Evolutionary conservation across 2,888 invertebrate genomes (phyloP).

Genomic region (Reticulitermes lucifugus): DNA sequence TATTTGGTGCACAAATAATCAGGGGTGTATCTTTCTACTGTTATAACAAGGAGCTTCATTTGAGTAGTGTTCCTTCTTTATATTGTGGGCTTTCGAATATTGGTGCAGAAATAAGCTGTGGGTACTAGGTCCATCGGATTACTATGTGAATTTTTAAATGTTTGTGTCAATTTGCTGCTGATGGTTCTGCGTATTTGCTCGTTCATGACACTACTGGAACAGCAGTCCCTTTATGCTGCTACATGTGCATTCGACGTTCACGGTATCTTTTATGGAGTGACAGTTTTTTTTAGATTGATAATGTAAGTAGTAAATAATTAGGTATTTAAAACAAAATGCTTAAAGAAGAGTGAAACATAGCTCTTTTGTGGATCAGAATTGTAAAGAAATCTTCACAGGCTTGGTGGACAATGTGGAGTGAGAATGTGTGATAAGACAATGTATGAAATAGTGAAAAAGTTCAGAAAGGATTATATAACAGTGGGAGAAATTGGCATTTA

Average conservation of each 20-base stretch:
- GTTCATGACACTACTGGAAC: slow-evolving; percentile 22
- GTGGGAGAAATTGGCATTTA: slow-evolving; percentile 34
- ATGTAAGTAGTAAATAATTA: slow-evolving; percentile 27
- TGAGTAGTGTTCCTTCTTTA: slow-evolving; percentile 37
- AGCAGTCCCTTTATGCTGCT: slow-evolving; percentile 35
- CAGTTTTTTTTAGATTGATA: slow-evolving; percentile 36
- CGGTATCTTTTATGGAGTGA: slow-evolving; percentile 44
- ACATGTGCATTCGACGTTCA: slow-evolving; percentile 35
- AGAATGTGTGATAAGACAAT: slow-evolving; percentile 36
- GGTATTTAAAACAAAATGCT: slow-evolving; percentile 36
- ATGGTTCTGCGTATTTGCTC: slow-evolving; percentile 24
- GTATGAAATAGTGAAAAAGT: neutral
- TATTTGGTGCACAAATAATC: slow-evolving; percentile 48
- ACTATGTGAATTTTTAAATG: neutral
- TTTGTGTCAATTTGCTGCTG: neutral
- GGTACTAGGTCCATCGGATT: slow-evolving; percentile 10
- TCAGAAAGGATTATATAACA: slow-evolving; percentile 5
- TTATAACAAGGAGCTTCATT: slow-evolving; percentile 34
- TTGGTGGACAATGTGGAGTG: slow-evolving; percentile 2
- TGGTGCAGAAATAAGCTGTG: slow-evolving; percentile 39
- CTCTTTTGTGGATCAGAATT: slow-evolving; percentile 6
- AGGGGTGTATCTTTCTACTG: slow-evolving; percentile 37
- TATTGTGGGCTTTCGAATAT: slow-evolving; percentile 36
- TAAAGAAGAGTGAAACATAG: slow-evolving; percentile 26
- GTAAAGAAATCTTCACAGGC: neutral